These are phyloP conservation scores for Parapsyche elsis DNA, from an alignment of 1,140 invertebrate species.

Conservation along the genomic window DNA sequence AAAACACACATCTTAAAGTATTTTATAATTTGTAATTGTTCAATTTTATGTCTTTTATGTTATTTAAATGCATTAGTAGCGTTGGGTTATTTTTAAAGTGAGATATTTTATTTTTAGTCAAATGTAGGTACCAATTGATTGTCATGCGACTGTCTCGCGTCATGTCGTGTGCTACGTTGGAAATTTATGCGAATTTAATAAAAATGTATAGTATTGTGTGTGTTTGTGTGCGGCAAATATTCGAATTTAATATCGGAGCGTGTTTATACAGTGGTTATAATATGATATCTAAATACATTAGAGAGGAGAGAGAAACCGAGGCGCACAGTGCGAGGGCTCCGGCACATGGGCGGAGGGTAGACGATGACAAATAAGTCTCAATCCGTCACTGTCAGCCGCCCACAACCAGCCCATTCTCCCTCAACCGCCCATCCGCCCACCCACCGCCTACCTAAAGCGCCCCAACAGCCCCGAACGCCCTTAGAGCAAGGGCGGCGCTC, in stretches of 20 bases:
- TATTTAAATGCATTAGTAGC: no score
- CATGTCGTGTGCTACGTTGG: not conserved
- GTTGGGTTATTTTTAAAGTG: no score
- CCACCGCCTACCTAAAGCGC: not conserved
- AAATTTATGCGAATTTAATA: not conserved
- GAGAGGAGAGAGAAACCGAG: constrained; percentile 40
- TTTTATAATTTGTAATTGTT: no score
- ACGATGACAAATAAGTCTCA: constrained; percentile 55
- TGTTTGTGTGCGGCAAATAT: constrained; percentile 38
- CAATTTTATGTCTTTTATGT: no score
- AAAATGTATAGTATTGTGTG: not conserved
- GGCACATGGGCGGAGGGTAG: constrained; percentile 43
- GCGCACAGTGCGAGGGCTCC: constrained; percentile 25
- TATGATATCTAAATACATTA: constrained; percentile 56
- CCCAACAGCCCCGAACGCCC: not conserved
- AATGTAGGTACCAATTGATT: no score
- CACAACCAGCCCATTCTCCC: constrained; percentile 7
- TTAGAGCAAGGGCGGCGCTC: not conserved
- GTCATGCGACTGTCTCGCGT: not conserved
- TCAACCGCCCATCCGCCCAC: not conserved
- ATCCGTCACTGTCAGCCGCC: constrained; percentile 54
- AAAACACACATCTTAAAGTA: no score
- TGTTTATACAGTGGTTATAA: constrained; percentile 55
- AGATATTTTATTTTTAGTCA: no score
- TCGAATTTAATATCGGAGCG: constrained; percentile 54